Conservation (phyloP, 2,797 vertebrate species). For the Triplophysa bombifrons region DNA sequence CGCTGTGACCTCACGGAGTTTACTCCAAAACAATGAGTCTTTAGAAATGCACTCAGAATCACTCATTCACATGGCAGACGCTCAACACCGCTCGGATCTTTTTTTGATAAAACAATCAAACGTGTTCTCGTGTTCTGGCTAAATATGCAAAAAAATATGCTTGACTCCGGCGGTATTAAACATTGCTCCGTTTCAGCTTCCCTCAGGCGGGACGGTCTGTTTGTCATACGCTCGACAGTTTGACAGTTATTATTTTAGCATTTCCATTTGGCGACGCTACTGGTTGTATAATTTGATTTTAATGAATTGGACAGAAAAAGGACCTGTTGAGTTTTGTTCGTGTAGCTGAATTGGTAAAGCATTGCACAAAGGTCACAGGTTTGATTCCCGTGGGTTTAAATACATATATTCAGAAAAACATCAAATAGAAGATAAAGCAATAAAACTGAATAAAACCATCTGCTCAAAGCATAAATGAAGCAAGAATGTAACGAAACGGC, state of each 20-base stretch:
- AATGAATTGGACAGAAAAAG: neutral
- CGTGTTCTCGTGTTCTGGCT: neutral
- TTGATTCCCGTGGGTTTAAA: no score
- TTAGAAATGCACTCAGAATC: neutral
- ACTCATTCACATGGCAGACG: neutral
- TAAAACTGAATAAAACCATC: no score
- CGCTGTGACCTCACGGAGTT: constrained; percentile 24
- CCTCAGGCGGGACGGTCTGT: neutral
- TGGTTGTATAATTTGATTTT: neutral
- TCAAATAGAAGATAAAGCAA: no score
- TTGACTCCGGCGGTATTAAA: neutral
- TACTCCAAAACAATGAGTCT: constrained; percentile 17
- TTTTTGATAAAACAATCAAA: neutral
- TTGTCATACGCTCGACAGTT: neutral
- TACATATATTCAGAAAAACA: no score
- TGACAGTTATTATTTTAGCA: constrained; percentile 2
- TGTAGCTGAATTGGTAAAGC: neutral
- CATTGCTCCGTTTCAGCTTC: neutral
- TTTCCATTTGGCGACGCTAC: neutral
- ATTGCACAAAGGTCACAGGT: no score
- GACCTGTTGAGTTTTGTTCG: neutral
- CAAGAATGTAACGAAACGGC: neutral
- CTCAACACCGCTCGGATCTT: neutral
- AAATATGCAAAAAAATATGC: neutral
- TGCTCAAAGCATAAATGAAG: no score